Conservation (phyloP, 2,113 vertebrate genomes). For the Malurus cyaneus region DNA sequence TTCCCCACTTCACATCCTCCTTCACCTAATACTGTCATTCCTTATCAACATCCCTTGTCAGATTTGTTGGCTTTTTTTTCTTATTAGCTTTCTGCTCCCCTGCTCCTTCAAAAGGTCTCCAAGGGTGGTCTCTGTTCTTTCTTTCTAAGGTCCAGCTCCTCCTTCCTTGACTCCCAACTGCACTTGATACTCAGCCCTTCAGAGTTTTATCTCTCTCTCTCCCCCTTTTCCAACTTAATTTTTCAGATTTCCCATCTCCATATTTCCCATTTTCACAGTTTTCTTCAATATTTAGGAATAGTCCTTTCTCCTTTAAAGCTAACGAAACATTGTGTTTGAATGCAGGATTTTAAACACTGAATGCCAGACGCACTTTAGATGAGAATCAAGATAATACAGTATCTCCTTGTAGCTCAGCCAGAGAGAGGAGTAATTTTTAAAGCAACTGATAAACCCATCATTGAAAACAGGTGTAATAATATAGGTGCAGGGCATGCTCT, state of each 20-base stretch:
- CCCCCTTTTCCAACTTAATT: neutral
- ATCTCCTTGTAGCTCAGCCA: neutral
- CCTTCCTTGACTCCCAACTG: neutral
- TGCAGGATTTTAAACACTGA: neutral
- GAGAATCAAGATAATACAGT: neutral
- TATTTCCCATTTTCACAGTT: neutral
- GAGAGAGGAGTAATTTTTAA: slow-evolving; percentile 29
- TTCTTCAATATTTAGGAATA: neutral
- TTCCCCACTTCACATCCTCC: neutral
- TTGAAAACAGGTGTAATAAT: slow-evolving; percentile 51
- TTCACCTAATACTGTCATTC: neutral
- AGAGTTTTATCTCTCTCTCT: neutral
- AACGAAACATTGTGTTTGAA: neutral
- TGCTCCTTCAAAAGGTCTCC: neutral
- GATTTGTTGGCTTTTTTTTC: neutral
- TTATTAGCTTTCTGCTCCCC: neutral
- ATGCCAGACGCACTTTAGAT: neutral
- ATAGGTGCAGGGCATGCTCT: neutral
- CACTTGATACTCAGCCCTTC: neutral
- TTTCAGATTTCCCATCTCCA: neutral
- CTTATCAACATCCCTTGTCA: neutral
- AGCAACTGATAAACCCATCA: slow-evolving; percentile 33
- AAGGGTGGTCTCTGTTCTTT: neutral
- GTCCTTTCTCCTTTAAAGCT: neutral
- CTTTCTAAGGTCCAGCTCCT: neutral